Evolutionary conservation across 2,888 invertebrate species (phyloP).

Genomic region (Trachelus troglodyta): DNA sequence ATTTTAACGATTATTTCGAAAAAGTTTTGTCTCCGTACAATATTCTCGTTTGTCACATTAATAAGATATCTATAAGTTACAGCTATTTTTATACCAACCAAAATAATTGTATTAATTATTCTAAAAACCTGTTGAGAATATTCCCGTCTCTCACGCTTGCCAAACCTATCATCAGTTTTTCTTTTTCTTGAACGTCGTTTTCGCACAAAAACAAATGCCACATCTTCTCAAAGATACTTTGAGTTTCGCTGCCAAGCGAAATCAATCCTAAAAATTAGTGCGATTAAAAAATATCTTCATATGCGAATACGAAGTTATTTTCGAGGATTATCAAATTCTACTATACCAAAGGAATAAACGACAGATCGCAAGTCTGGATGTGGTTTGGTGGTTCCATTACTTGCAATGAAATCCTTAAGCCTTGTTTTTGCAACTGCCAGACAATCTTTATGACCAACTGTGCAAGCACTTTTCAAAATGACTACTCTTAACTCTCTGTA

Average conservation of each 20-base stretch:
- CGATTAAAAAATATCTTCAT: neutral
- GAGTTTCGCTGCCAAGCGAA: neutral
- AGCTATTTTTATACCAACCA: neutral
- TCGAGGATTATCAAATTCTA: neutral
- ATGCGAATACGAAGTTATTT: neutral
- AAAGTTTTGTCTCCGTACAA: conserved; percentile 40
- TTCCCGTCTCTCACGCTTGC: conserved; percentile 30
- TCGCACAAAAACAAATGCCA: conserved; percentile 29
- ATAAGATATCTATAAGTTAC: conserved; percentile 30
- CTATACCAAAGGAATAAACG: conserved; percentile 36
- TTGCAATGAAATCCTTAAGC: conserved; percentile 14
- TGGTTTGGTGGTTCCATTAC: conserved; percentile 13
- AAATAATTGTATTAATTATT: neutral
- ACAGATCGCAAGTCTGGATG: conserved; percentile 38
- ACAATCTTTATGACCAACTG: conserved; percentile 36
- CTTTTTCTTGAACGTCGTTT: conserved; percentile 37
- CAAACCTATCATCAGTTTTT: conserved; percentile 36
- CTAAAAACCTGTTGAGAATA: conserved; percentile 29
- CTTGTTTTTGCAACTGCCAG: conserved; percentile 26
- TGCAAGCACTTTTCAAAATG: conserved; percentile 38
- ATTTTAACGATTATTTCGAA: conserved; percentile 33
- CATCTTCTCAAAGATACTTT: conserved; percentile 27
- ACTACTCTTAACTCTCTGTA: conserved; percentile 37
- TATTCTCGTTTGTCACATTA: conserved; percentile 29
- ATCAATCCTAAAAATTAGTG: neutral